phyloP scores from a whole-genome alignment of 1,140 invertebrate species.

The Microvelia longipes region DNA sequence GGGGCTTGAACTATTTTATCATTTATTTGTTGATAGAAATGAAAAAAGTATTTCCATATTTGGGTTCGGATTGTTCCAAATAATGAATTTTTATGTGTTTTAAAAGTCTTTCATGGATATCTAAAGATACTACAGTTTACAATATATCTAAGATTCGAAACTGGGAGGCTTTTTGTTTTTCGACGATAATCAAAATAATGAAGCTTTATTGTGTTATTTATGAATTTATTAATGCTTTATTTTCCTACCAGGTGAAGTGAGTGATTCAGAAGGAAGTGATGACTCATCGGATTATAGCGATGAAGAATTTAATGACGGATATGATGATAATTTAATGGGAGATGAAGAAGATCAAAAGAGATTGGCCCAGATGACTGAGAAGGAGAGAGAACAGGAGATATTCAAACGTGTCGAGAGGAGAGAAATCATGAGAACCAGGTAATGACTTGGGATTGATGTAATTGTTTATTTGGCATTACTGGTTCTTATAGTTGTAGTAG shows the following conservation, averaged over 20 bases:
- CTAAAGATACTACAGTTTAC: too few species aligned
- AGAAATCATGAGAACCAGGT: slow-evolving; percentile 79
- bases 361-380: slow-evolving; percentile 85
- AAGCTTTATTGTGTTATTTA: too few species aligned
- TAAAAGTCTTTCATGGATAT: too few species aligned
- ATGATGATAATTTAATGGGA: slow-evolving; percentile 92
- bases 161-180: too few species aligned
- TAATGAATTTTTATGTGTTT: too few species aligned
- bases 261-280: slow-evolving; percentile 36
- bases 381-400: slow-evolving; percentile 91
- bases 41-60: too few species aligned
- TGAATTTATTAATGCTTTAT: not conserved
- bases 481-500: too few species aligned
- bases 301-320: slow-evolving; percentile 65
- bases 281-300: slow-evolving; percentile 37
- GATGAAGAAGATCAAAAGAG: slow-evolving; percentile 85
- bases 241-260: slow-evolving; percentile 43
- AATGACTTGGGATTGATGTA: slow-evolving; percentile 8
- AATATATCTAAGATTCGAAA: too few species aligned
- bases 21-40: too few species aligned
- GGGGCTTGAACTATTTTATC: too few species aligned
- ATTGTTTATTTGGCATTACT: not conserved
- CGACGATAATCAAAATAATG: too few species aligned
- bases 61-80: too few species aligned
- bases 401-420: slow-evolving; percentile 89